A percentile compares a stretch with the other conserved stretches of the same genome.
Conservation (phyloP, 2,797 vertebrate species). For the Cephalopachus bancanus region DNA sequence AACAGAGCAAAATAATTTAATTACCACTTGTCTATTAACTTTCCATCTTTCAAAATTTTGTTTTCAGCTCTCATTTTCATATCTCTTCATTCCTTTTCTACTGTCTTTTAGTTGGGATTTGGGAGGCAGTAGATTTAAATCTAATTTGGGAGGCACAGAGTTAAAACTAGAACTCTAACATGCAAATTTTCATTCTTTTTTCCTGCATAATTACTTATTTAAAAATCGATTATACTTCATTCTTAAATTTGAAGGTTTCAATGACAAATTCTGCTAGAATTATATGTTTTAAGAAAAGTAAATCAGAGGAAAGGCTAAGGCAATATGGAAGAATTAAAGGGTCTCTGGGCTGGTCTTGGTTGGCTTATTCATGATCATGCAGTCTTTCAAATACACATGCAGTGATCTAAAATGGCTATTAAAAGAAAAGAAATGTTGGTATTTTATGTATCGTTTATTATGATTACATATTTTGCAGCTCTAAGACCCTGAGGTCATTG, state of each 20-base stretch:
- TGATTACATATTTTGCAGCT: neutral
- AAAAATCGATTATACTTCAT: neutral
- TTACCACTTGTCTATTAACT: neutral
- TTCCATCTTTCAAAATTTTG: slow-evolving; percentile 17
- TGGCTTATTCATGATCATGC: neutral
- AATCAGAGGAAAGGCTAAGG: neutral
- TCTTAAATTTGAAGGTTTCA: slow-evolving; percentile 13
- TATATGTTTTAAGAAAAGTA: slow-evolving; percentile 3
- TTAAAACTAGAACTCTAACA: slow-evolving; percentile 34
- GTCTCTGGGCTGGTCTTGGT: neutral
- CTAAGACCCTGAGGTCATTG: neutral
- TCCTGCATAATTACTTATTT: neutral
- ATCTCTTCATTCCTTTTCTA: neutral
- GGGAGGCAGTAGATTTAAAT: neutral
- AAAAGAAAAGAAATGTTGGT: neutral
- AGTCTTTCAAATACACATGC: slow-evolving; percentile 30
- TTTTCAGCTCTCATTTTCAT: neutral
- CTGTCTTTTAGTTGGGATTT: neutral
- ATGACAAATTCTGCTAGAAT: slow-evolving; percentile 33
- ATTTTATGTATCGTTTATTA: slow-evolving; percentile 28
- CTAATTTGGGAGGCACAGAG: too few species aligned
- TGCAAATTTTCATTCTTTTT: neutral
- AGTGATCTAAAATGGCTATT: neutral
- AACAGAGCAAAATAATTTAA: slow-evolving; percentile 38
- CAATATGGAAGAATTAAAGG: neutral